These are phyloP conservation scores for Rhopalosiphum nymphaeae DNA, from an alignment of 2,888 invertebrate species.

Conservation along the genomic window DNA sequence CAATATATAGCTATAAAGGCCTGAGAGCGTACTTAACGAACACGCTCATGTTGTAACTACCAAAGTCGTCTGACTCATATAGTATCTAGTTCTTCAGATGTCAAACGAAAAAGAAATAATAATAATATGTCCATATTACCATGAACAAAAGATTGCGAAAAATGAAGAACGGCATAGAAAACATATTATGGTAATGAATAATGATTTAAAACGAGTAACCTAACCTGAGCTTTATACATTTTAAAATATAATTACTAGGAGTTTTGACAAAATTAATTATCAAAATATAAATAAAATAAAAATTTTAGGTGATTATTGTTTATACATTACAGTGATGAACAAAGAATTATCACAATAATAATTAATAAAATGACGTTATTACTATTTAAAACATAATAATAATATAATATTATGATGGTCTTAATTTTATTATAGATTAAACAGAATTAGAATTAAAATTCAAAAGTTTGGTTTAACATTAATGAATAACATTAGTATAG, in stretches of 20 bases:
- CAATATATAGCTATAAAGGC: too few relatives aligned
- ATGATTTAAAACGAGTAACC: not conserved
- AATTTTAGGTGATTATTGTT: not conserved
- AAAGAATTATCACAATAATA: not conserved
- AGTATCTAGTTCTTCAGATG: not conserved
- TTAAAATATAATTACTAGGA: not conserved
- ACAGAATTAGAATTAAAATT: not conserved
- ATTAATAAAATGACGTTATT: not conserved
- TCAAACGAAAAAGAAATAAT: not conserved
- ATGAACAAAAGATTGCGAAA: not conserved
- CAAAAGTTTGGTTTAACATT: not conserved
- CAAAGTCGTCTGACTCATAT: not conserved
- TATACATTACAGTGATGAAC: not conserved
- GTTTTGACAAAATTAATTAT: not conserved
- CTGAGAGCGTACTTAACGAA: not conserved
- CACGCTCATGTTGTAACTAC: not conserved
- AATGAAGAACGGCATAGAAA: not conserved
- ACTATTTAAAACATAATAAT: not conserved
- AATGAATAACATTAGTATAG: not conserved
- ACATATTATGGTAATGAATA: not conserved
- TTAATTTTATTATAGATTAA: not conserved
- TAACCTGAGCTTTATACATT: not conserved
- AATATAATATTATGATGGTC: not conserved
- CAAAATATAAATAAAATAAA: not conserved
- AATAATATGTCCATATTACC: not conserved